These are phyloP conservation scores for Thomomys bottae DNA, from an alignment of 2,113 vertebrate species.

Conservation along the genomic window DNA sequence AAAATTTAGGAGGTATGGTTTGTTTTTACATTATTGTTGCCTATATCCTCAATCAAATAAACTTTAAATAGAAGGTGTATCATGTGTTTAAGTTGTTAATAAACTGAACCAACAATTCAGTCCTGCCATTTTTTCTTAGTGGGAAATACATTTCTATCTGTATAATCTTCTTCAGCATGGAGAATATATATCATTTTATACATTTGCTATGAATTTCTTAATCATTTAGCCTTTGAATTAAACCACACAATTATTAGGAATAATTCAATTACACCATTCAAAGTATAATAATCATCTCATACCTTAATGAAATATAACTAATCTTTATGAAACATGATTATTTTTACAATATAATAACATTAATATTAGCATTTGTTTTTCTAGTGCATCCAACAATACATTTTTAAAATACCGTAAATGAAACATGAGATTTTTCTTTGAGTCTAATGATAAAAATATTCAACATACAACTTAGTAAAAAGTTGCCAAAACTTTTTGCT, in stretches of 20 bases:
- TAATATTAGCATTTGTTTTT: neutral
- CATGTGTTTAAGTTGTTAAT: neutral
- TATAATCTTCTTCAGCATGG: neutral
- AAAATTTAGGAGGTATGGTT: neutral
- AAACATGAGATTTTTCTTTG: neutral
- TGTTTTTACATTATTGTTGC: neutral
- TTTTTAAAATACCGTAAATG: neutral
- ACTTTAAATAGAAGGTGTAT: neutral
- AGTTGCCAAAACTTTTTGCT: neutral
- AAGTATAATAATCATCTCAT: neutral
- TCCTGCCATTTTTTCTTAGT: neutral
- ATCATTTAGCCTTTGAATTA: neutral
- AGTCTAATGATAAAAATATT: neutral
- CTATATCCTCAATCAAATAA: neutral
- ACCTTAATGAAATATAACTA: neutral
- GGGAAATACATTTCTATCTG: neutral
- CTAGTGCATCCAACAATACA: neutral
- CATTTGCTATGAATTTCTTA: neutral
- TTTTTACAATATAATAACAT: neutral
- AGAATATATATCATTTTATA: neutral
- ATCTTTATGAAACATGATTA: neutral
- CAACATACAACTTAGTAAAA: neutral
- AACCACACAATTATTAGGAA: neutral
- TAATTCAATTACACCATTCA: neutral
- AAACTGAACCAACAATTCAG: neutral